phyloP scores from a whole-genome alignment of 2,113 vertebrate genomes.

The Phylloscopus trochilus region DNA sequence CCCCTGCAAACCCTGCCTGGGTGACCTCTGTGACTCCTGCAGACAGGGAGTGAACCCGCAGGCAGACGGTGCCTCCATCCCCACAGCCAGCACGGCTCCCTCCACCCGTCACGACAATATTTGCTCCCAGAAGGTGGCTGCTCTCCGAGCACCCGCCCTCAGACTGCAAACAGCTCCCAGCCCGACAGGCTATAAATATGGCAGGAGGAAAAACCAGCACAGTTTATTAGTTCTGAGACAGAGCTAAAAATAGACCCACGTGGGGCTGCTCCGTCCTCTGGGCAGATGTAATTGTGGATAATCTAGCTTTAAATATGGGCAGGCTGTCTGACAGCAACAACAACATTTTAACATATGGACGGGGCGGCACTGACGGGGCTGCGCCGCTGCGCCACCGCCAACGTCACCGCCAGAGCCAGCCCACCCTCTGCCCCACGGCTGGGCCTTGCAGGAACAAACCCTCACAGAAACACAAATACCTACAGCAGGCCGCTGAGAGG shows the following conservation, averaged over 20 bases:
- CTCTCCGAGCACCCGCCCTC: background rate
- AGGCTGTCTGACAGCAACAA: background rate
- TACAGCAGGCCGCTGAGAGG: background rate
- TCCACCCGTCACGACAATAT: background rate
- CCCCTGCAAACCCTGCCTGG: background rate
- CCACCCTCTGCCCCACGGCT: rapidly evolving
- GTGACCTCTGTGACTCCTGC: background rate
- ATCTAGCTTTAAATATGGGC: constrained; percentile 27
- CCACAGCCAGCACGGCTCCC: background rate
- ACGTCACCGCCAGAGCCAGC: rapidly evolving
- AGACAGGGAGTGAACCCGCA: rapidly evolving
- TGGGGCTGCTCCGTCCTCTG: constrained; percentile 7
- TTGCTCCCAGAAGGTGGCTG: background rate
- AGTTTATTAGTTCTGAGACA: constrained; percentile 3
- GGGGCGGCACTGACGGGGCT: background rate
- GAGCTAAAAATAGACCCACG: constrained; percentile 42
- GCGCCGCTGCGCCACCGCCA: background rate
- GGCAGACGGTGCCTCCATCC: background rate
- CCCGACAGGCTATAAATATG: background rate
- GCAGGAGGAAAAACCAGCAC: background rate
- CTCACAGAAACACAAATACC: background rate
- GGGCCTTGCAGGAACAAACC: background rate
- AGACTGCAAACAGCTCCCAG: background rate
- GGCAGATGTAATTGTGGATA: constrained; percentile 62
- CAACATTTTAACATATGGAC: constrained; percentile 13